Evolutionary conservation across 2,113 vertebrate species (phyloP).

Genomic region (Xenus cinereus): DNA sequence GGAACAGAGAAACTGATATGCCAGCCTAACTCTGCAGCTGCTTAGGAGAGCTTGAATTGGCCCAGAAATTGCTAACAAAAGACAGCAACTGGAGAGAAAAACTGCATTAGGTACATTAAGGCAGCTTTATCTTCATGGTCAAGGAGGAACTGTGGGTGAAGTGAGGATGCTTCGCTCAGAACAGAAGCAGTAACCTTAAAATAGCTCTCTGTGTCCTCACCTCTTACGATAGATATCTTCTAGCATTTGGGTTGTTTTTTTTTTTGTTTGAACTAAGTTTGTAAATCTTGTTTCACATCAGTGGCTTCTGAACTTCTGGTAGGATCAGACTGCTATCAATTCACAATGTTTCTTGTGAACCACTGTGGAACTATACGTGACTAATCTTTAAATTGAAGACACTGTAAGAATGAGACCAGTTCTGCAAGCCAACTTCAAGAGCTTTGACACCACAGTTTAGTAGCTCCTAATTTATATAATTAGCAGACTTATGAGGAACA

Average conservation of each 20-base stretch:
- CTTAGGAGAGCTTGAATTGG: not conserved
- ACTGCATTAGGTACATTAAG: not conserved
- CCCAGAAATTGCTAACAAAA: not conserved
- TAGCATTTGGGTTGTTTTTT: not conserved
- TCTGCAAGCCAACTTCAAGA: not conserved
- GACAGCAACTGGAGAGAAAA: not conserved
- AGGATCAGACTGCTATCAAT: not conserved
- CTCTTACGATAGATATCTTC: not conserved
- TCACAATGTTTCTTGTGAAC: not conserved
- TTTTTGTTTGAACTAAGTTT: not conserved
- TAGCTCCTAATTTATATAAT: not conserved
- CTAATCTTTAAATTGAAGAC: not conserved
- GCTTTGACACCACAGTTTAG: not conserved
- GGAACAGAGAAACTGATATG: not conserved
- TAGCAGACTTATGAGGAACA: not conserved
- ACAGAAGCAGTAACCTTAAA: not conserved
- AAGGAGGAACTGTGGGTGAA: not conserved
- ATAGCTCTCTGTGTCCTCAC: not conserved
- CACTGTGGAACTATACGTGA: fast-evolving
- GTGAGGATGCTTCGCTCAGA: not conserved
- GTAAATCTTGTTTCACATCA: not conserved
- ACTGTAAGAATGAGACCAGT: not conserved
- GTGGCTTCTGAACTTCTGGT: not conserved
- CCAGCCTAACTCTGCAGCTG: not conserved
- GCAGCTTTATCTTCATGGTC: not conserved